These are phyloP conservation scores for Orestias chungarensis DNA, from an alignment of 2,797 vertebrate species.

Conservation along the genomic window DNA sequence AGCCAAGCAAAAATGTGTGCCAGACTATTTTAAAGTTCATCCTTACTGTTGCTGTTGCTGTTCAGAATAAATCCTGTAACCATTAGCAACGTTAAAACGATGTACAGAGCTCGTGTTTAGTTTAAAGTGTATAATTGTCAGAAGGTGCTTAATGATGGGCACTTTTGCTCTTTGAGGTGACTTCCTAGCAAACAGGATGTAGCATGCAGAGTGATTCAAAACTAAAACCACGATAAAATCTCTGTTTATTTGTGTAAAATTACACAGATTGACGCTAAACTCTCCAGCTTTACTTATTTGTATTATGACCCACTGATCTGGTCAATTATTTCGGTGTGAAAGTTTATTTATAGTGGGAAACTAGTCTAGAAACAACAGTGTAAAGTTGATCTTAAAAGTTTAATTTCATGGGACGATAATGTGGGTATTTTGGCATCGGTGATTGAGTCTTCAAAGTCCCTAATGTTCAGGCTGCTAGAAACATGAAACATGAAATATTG, in stretches of 20 bases:
- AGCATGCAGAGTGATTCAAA: not conserved
- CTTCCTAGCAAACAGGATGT: not conserved
- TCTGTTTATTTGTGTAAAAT: not conserved
- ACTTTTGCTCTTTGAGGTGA: not conserved
- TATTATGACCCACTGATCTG: not conserved
- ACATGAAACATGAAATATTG: not conserved
- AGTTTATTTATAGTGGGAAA: not conserved
- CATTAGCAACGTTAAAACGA: not conserved
- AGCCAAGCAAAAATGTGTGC: slow-evolving; percentile 39
- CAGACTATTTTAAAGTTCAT: slow-evolving; percentile 15
- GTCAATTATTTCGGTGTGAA: not conserved
- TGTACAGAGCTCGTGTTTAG: too few species aligned
- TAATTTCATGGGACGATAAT: too few species aligned
- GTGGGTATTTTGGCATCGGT: too few species aligned
- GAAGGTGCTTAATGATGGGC: not conserved
- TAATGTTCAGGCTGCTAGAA: not conserved
- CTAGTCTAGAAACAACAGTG: not conserved
- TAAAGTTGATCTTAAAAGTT: not conserved
- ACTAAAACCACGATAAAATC: not conserved
- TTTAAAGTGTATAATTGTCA: not conserved
- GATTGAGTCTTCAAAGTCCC: not conserved
- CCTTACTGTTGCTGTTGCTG: accelerated
- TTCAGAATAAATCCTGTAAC: not conserved
- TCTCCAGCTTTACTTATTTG: not conserved
- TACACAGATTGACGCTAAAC: not conserved